Evolutionary conservation across 23 tunicate genomes (phyloP).

Genomic region (Aplidium turbinatum): DNA sequence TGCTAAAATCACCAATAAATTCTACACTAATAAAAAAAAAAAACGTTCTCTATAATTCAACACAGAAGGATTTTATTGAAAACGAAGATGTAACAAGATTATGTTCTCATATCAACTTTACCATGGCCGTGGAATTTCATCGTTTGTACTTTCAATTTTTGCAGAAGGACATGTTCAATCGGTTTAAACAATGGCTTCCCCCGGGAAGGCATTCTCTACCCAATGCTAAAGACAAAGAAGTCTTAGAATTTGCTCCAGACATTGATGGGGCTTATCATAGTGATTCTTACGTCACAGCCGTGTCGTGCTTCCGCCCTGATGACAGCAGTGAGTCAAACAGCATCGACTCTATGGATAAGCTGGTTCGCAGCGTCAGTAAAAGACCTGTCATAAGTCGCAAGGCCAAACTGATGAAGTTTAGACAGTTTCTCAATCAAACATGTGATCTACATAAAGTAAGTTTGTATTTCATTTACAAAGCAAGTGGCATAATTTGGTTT

Average conservation of each 20-base stretch:
- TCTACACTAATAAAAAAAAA: no score
- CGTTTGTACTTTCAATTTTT: background rate
- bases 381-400: conserved; percentile 26
- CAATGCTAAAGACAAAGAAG: no score
- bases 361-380: conserved; percentile 13
- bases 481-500: no score
- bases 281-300: background rate
- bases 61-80: no score
- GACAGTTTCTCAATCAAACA: conserved; percentile 37
- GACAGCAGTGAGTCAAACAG: conserved; percentile 1
- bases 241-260: no score
- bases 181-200: conserved; percentile 28
- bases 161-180: conserved; percentile 1
- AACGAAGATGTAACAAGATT: no score
- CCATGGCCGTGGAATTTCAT: no score
- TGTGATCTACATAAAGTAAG: conserved; percentile 64
- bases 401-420: conserved; percentile 5
- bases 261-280: no score
- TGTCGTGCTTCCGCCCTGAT: background rate
- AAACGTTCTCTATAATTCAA: no score
- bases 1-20: no score
- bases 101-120: no score
- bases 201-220: conserved; percentile 21
- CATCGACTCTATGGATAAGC: conserved; percentile 34
- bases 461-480: background rate